Conservation (phyloP, 64 coral and sea anemone species). For the Dendronephthya gigantea region DNA sequence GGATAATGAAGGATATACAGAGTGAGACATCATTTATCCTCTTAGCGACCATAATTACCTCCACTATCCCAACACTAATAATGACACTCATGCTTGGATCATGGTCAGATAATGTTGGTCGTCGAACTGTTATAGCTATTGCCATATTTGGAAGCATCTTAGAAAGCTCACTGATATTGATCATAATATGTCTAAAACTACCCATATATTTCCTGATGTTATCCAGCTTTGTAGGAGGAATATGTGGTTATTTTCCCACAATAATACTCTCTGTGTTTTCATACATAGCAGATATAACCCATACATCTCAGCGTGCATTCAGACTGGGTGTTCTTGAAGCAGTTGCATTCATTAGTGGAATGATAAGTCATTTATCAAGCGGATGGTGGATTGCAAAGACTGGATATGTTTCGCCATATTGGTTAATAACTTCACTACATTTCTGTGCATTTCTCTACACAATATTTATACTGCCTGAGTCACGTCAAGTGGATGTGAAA, state of each 20-base stretch:
- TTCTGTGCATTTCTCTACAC: constrained; percentile 71
- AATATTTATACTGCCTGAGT: constrained; percentile 69
- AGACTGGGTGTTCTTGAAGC: constrained; percentile 79
- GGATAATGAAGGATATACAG: constrained; percentile 69
- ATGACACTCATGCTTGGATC: constrained; percentile 79
- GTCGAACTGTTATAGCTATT: constrained; percentile 65
- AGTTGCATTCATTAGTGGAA: constrained; percentile 78
- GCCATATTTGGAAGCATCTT: constrained; percentile 86
- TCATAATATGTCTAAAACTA: constrained; percentile 62
- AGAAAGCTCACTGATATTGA: constrained; percentile 63
- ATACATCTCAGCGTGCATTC: constrained; percentile 82
- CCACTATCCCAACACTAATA: constrained; percentile 68
- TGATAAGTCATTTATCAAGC: constrained; percentile 85
- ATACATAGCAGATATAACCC: constrained; percentile 85
- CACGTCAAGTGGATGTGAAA: constrained; percentile 45
- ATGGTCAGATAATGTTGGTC: constrained; percentile 80
- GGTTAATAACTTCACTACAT: constrained; percentile 62
- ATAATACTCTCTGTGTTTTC: constrained; percentile 84
- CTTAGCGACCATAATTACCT: constrained; percentile 61
- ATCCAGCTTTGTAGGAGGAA: constrained; percentile 69
- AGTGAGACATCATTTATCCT: constrained; percentile 78
- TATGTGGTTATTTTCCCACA: constrained; percentile 85
- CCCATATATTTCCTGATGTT: constrained; percentile 58
- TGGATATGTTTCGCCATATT: constrained; percentile 64
- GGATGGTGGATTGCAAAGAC: constrained; percentile 69